Evolutionary conservation across 2,797 vertebrate genomes (phyloP).

Genomic region (Clarias platycephalus): DNA sequence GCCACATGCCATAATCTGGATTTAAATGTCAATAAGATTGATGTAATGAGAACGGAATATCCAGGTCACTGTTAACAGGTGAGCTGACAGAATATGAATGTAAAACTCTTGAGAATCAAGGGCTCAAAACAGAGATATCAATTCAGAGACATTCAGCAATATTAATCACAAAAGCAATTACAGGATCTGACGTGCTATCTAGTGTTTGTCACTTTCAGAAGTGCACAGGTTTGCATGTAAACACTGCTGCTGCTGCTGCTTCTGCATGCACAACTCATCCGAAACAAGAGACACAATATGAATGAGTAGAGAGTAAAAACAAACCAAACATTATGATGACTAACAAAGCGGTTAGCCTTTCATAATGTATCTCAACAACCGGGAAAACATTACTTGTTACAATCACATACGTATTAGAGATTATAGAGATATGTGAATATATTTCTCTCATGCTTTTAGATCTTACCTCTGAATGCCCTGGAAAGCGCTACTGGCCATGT

Average conservation of each 20-base stretch:
- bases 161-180: too few species aligned
- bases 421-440: background rate
- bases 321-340: background rate
- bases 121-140: too few species aligned
- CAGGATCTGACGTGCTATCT: background rate
- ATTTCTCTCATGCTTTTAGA: background rate
- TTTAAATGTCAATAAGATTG: too few species aligned
- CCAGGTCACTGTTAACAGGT: too few species aligned
- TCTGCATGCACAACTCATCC: background rate
- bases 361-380: background rate
- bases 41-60: too few species aligned
- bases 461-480: constrained; percentile 95
- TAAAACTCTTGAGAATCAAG: too few species aligned
- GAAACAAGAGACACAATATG: background rate
- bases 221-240: background rate
- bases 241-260: background rate
- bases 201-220: too few species aligned
- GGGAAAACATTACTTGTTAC: background rate
- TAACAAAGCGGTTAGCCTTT: background rate
- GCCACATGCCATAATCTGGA: too few species aligned
- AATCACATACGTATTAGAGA: background rate
- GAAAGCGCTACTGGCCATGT: constrained; percentile 98
- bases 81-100: too few species aligned
- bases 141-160: too few species aligned
- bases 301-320: background rate